Percentiles rank a stretch among this genome's conserved stretches.
Conservation (phyloP, 2,797 vertebrate species). For the Natrix natrix region DNA sequence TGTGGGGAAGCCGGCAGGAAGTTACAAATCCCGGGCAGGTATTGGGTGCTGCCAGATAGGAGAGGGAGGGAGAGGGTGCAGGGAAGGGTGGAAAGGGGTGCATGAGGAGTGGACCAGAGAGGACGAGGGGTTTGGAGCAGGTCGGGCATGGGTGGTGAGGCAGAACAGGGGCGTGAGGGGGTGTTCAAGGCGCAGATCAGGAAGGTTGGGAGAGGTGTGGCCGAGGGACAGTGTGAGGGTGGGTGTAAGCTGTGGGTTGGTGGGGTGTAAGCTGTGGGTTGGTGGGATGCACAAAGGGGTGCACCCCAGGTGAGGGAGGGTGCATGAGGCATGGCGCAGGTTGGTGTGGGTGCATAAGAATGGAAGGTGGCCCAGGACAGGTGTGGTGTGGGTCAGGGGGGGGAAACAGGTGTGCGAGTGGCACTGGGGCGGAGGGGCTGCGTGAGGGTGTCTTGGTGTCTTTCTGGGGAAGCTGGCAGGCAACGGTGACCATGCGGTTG, state of each 20-base stretch:
- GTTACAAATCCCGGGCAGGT: not conserved
- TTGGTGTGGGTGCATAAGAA: not conserved
- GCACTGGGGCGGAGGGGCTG: not conserved
- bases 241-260: not conserved
- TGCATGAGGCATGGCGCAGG: no score
- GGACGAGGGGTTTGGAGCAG: not conserved
- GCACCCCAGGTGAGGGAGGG: not conserved
- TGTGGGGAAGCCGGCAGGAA: not conserved
- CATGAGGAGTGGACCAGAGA: not conserved
- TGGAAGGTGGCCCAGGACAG: not conserved
- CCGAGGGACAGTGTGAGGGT: not conserved
- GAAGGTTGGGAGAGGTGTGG: not conserved
- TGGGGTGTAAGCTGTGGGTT: not conserved
- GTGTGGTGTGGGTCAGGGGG: not conserved
- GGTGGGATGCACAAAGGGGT: not conserved
- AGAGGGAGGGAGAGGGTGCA: not conserved
- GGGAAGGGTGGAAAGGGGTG: not conserved
- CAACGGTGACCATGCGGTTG: not conserved
- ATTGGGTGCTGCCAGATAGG: not conserved
- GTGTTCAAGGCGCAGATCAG: no score
- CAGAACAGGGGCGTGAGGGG: no score
- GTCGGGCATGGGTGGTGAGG: rapidly evolving
- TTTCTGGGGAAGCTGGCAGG: not conserved
- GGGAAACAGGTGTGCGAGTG: not conserved
- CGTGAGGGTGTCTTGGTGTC: not conserved